A percentile compares a stretch with the other conserved stretches of the same genome.
These are phyloP conservation scores for Chaetodon trifasciatus DNA, from an alignment of 2,797 vertebrate species.

Conservation along the genomic window DNA sequence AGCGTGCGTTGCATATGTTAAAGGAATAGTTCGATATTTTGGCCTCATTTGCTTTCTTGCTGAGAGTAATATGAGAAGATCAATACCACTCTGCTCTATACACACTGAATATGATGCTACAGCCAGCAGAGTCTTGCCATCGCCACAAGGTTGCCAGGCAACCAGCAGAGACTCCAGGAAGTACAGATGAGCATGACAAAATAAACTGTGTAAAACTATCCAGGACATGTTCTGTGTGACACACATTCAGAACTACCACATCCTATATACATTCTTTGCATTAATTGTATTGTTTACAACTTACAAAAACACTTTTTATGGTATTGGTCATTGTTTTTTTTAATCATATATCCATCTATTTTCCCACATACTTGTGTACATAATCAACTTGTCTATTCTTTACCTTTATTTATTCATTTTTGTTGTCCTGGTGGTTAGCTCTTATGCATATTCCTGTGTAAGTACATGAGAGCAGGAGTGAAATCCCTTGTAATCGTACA, in stretches of 20 bases:
- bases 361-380: too few relatives aligned
- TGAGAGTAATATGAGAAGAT: neutral
- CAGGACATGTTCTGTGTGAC: neutral
- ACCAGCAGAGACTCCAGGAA: neutral
- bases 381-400: too few relatives aligned
- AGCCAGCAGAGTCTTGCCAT: neutral
- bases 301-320: too few relatives aligned
- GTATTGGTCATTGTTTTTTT: too few relatives aligned
- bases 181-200: neutral
- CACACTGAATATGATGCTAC: neutral
- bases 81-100: neutral
- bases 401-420: too few relatives aligned
- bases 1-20: neutral
- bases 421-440: too few relatives aligned
- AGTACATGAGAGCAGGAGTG: too few relatives aligned
- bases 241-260: neutral
- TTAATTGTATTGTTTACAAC: too few relatives aligned
- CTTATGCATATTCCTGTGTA: too few relatives aligned
- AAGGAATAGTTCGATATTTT: neutral
- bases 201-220: neutral
- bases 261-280: too few relatives aligned
- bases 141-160: conserved; percentile 5
- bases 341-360: too few relatives aligned
- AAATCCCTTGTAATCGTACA: too few relatives aligned
- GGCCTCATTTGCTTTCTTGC: neutral